These are phyloP conservation scores for Ophiodon elongatus DNA, from an alignment of 2,113 vertebrate genomes.

Conservation along the genomic window DNA sequence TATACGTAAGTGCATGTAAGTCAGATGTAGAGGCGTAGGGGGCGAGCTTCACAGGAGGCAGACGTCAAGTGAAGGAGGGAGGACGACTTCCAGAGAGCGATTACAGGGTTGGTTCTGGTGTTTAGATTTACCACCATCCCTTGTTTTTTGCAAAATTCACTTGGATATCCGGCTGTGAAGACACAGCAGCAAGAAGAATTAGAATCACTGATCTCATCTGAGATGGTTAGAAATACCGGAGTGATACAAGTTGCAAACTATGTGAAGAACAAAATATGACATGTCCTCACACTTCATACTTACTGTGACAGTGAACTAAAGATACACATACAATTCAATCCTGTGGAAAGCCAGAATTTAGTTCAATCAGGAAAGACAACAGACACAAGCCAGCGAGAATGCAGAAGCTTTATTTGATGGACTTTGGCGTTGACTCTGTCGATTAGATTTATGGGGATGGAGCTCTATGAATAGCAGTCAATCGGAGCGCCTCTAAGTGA, in stretches of 20 bases:
- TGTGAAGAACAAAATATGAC: neutral
- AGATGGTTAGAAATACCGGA: neutral
- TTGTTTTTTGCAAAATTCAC: neutral
- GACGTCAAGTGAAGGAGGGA: constrained; percentile 12
- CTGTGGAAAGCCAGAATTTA: neutral
- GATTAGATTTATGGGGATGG: neutral
- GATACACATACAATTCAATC: neutral
- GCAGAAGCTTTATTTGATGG: neutral
- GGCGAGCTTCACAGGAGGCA: constrained; percentile 10
- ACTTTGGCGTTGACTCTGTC: neutral
- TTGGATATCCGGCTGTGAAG: neutral
- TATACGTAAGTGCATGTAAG: constrained; percentile 97
- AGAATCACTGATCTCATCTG: neutral
- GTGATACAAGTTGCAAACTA: no score
- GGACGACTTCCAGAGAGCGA: constrained; percentile 23
- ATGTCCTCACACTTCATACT: neutral
- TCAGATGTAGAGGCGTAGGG: constrained; percentile 62
- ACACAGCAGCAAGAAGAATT: neutral
- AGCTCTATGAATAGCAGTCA: neutral
- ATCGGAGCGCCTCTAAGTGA: neutral
- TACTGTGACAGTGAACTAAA: neutral
- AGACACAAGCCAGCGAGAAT: neutral
- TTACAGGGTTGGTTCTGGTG: constrained; percentile 13
- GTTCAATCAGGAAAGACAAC: neutral
- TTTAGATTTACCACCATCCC: constrained; percentile 4